Evolutionary conservation across 2,888 invertebrate genomes (phyloP), one percentile per base, ranked within the genome.

Genomic region (Meiosimyza decipiens): DNA sequence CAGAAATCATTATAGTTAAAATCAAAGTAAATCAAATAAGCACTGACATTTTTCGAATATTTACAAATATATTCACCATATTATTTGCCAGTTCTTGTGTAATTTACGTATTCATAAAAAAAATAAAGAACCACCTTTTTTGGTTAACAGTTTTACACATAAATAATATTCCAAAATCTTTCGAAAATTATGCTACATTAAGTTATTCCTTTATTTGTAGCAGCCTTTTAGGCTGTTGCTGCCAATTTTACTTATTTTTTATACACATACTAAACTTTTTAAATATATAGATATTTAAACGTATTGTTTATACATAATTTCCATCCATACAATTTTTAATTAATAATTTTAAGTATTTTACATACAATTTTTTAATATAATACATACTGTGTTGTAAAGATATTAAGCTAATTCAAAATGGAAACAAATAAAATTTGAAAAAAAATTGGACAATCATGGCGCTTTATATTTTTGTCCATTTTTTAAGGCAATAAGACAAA

Each of bases 271-370:
- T 40, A 16, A 59, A 69, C 16, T n/a, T 49, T 47, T 47, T 33
- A 11, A 49, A 64, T 50, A 52, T 55, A 40, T 50, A n/a, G 52
- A 51, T n/a, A 71, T 77, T 73, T 9, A 40, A 40, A 40, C 40
- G 40, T 40, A 54, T 57, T 68, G 57, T 59, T 59, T 68, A 57
- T n/a, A 5, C 15, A 52, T 57, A 52, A 55, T 80, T 74, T 80
- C 77, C 79, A 78, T 81, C 78, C 79, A 78, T 71, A 67, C 75
- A 55, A 62, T 72, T 50, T 65, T 62, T 66, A 59, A 64, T 50
- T 67, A 72, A 69, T 72, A 65, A 50, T 69, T 50, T 49, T 63
- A 63, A 63, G 63, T 7, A 63, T 63, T 16, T 47, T 63, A 28
- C 40, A 40, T 40, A 40, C 40, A 40, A 40, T 40, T 40, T 40